Evolutionary conservation across 2,797 vertebrate genomes (phyloP).

Genomic region (Toxotes lorentzi): DNA sequence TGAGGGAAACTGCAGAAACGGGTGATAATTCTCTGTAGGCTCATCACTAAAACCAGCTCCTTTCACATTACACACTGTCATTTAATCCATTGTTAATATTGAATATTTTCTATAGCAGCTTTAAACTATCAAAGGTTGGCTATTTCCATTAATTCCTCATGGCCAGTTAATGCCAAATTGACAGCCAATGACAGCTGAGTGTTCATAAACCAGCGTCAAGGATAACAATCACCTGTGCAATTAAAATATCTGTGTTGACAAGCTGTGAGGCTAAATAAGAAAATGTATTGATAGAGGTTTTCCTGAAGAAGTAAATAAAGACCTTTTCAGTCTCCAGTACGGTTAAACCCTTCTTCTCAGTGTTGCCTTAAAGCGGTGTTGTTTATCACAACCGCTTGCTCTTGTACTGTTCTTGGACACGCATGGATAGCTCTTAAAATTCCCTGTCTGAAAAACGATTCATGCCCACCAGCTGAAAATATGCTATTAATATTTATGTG

Average conservation of each 20-base stretch:
- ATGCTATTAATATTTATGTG: constrained; percentile 88
- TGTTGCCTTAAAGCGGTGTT: constrained; percentile 76
- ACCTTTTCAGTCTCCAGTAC: constrained; percentile 44
- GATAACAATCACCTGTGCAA: constrained; percentile 26
- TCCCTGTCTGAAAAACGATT: constrained; percentile 85
- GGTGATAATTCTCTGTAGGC: neutral
- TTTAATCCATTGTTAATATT: neutral
- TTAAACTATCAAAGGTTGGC: neutral
- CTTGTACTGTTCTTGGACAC: constrained; percentile 80
- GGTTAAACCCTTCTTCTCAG: constrained; percentile 56
- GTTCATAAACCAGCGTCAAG: constrained; percentile 20
- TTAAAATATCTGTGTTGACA: constrained; percentile 50
- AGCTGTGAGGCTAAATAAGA: constrained; percentile 41
- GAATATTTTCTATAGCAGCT: neutral
- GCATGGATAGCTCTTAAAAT: constrained; percentile 82
- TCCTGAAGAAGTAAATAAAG: constrained; percentile 63
- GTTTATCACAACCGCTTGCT: constrained; percentile 82
- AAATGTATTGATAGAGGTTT: constrained; percentile 36
- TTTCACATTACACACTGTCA: neutral
- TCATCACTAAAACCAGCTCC: neutral
- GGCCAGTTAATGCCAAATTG: neutral
- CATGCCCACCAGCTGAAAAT: constrained; percentile 87
- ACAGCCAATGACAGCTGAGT: constrained; percentile 14
- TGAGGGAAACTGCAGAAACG: neutral
- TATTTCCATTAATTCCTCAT: neutral